Evolutionary conservation across 1,140 invertebrate species (phyloP).

Genomic region (Drosophila willistoni): DNA sequence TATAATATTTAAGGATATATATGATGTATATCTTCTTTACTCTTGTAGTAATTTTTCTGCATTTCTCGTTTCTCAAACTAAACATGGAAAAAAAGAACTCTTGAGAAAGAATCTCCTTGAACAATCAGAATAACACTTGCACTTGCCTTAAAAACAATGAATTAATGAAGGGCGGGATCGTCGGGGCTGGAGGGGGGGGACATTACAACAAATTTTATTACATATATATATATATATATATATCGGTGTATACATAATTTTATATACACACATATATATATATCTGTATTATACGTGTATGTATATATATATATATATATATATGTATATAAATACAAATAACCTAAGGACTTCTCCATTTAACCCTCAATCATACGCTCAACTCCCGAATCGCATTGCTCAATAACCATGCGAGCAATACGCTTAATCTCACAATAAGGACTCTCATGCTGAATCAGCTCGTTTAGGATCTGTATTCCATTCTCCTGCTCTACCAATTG

Average conservation of each 20-base stretch:
- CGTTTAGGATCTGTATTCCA: conserved; percentile 89
- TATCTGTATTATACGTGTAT: background rate
- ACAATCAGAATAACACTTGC: conserved; percentile 62
- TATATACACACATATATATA: background rate
- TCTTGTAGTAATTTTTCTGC: conserved; percentile 25
- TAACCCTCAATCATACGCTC: conserved; percentile 73
- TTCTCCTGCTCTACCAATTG: conserved; percentile 92
- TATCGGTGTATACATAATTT: background rate
- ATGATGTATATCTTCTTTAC: conserved; percentile 8
- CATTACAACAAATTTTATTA: conserved; percentile 70
- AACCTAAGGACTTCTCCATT: conserved; percentile 23
- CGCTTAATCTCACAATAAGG: conserved; percentile 87
- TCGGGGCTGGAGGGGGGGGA: conserved; percentile 32
- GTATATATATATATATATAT: background rate
- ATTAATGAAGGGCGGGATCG: conserved; percentile 22
- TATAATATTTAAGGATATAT: conserved; percentile 26
- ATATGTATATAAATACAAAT: background rate
- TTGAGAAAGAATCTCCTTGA: conserved; percentile 26
- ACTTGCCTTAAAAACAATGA: conserved; percentile 54
- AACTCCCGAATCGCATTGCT: conserved; percentile 85
- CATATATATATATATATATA: conserved; percentile 23
- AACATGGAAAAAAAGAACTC: conserved; percentile 7
- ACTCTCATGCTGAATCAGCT: conserved; percentile 86
- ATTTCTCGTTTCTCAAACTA: conserved; percentile 34
- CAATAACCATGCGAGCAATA: conserved; percentile 87